phyloP scores from a whole-genome alignment of 2,888 invertebrate genomes.

The Drosophila flavopinicola region DNA sequence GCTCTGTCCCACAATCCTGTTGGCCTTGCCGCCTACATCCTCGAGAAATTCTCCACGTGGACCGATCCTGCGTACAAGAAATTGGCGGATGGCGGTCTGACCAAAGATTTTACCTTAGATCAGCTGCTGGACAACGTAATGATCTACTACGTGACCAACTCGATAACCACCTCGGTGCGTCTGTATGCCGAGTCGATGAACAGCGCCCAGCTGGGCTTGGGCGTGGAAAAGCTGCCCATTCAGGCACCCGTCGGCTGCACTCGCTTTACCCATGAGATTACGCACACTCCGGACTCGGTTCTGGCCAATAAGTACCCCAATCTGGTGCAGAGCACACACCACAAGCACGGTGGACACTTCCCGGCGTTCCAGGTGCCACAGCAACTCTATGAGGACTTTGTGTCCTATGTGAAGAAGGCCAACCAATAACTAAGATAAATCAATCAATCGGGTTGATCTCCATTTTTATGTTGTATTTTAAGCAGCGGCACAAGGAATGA shows the following conservation, averaged over 20 bases:
- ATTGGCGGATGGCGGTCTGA: conserved; percentile 88
- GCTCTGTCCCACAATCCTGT: conserved; percentile 86
- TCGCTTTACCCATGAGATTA: conserved; percentile 89
- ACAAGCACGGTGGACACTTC: conserved; percentile 92
- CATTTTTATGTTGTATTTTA: conserved; percentile 20
- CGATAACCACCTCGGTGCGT: conserved; percentile 89
- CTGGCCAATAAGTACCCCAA: conserved; percentile 87
- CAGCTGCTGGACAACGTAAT: conserved; percentile 89
- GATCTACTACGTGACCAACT: conserved; percentile 91
- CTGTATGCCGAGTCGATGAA: conserved; percentile 88
- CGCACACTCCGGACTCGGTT: conserved; percentile 86
- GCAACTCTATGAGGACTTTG: conserved; percentile 89
- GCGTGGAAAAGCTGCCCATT: conserved; percentile 86
- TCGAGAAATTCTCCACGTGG: conserved; percentile 93
- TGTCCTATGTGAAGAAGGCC: conserved; percentile 85
- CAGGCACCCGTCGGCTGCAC: conserved; percentile 90
- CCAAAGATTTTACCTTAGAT: conserved; percentile 86
- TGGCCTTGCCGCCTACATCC: conserved; percentile 94
- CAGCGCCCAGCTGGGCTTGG: conserved; percentile 51
- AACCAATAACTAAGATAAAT: conserved; percentile 10
- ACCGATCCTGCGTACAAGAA: conserved; percentile 86
- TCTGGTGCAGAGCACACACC: conserved; percentile 88
- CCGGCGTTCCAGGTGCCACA: conserved; percentile 92
- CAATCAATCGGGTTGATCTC: not conserved
- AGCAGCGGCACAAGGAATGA: conserved; percentile 29